Evolutionary conservation across 2,797 vertebrate genomes (phyloP).

Genomic region (Ctenochaetus hawaiiensis): DNA sequence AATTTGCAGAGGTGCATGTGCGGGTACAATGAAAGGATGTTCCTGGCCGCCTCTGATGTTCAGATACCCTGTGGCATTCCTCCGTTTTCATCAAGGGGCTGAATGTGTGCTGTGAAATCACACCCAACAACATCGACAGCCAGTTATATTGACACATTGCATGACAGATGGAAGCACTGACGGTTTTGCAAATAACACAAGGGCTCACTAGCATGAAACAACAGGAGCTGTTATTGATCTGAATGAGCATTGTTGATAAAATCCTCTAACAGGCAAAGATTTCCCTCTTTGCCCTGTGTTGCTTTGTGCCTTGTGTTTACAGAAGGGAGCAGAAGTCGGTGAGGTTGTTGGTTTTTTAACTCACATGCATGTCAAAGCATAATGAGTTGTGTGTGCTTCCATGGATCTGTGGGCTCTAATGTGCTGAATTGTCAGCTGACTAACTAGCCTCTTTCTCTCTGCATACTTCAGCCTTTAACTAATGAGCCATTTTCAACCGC

Average conservation of each 20-base stretch:
- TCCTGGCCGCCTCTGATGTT: constrained; percentile 65
- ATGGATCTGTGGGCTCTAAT: constrained; percentile 53
- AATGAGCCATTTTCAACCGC: constrained; percentile 67
- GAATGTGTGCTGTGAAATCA: constrained; percentile 62
- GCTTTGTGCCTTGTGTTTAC: constrained; percentile 37
- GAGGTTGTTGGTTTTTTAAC: constrained; percentile 50
- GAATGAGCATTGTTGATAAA: constrained; percentile 21
- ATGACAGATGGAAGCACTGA: constrained; percentile 29
- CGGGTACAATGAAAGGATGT: constrained; percentile 58
- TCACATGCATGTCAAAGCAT: constrained; percentile 30
- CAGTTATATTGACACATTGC: constrained; percentile 53
- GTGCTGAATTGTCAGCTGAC: constrained; percentile 57
- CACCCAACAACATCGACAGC: constrained; percentile 42
- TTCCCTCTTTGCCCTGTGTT: constrained; percentile 21
- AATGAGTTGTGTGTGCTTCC: constrained; percentile 53
- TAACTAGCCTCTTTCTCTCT: constrained; percentile 50
- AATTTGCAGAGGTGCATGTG: constrained; percentile 57
- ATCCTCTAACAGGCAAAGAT: constrained; percentile 15
- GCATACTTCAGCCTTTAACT: constrained; percentile 57
- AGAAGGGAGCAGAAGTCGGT: constrained; percentile 9
- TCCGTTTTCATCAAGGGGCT: constrained; percentile 63
- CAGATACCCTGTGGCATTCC: constrained; percentile 56
- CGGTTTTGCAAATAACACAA: constrained; percentile 13
- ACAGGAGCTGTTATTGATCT: constrained; percentile 36
- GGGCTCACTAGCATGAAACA: constrained; percentile 18